Evolutionary conservation across 2,113 vertebrate species (phyloP).

Genomic region (Clarias macrocephalus): DNA sequence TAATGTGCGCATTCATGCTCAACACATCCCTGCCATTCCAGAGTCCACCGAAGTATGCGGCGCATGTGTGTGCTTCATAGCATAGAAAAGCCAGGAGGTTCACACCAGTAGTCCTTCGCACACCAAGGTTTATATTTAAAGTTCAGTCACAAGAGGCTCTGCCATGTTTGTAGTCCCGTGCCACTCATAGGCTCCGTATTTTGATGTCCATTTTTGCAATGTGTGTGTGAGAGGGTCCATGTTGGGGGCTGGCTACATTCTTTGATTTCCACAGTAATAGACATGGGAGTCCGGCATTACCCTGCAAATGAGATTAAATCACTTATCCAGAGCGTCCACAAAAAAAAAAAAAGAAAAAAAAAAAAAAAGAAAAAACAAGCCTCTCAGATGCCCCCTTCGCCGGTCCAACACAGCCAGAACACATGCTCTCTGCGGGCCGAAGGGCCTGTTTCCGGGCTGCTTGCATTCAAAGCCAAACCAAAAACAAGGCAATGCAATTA

Average conservation of each 20-base stretch:
- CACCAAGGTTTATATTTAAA: constrained; percentile 13
- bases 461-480: constrained; percentile 56
- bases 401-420: constrained; percentile 69
- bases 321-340: constrained; percentile 80
- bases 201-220: constrained; percentile 69
- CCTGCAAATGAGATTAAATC: constrained; percentile 83
- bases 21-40: constrained; percentile 60
- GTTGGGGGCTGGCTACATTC: constrained; percentile 84
- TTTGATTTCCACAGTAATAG: constrained; percentile 85
- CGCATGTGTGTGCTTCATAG: constrained; percentile 22
- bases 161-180: constrained; percentile 43
- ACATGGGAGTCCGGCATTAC: constrained; percentile 82
- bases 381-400: constrained; percentile 68
- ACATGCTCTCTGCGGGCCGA: constrained; percentile 75
- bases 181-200: constrained; percentile 28
- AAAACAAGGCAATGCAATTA: constrained; percentile 47
- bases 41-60: constrained; percentile 59
- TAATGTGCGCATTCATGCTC: constrained; percentile 70
- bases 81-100: constrained; percentile 43
- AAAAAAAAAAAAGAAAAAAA: constrained; percentile 58
- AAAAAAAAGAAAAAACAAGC: constrained; percentile 49
- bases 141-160: constrained; percentile 34
- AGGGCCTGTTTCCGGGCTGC: constrained; percentile 55
- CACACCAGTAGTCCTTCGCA: constrained; percentile 39
- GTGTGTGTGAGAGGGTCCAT: constrained; percentile 76